Evolutionary conservation across 2,797 vertebrate genomes (phyloP).

Genomic region (Naso thynnoides): DNA sequence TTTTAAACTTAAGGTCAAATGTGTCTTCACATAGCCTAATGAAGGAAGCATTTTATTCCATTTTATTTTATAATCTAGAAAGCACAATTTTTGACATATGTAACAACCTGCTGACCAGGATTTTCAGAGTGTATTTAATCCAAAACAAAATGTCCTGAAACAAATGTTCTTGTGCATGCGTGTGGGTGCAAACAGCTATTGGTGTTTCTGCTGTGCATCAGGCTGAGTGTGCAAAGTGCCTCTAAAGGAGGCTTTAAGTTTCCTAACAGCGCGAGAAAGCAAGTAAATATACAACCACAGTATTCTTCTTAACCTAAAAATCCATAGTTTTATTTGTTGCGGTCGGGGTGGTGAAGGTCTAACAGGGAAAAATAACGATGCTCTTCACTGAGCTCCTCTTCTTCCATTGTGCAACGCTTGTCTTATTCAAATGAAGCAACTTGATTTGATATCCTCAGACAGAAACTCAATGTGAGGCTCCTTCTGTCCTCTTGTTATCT

Average conservation of each 20-base stretch:
- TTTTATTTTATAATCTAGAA: not conserved
- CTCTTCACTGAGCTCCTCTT: constrained; percentile 47
- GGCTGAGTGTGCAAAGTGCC: constrained; percentile 4
- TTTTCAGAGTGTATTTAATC: not conserved
- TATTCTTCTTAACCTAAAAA: constrained; percentile 6
- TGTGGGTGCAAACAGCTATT: constrained; percentile 6
- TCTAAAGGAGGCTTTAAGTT: constrained; percentile 8
- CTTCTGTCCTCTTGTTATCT: constrained; percentile 78
- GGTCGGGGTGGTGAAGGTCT: constrained; percentile 27
- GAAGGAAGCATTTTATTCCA: not conserved
- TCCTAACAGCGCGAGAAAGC: not conserved
- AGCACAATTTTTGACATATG: not conserved
- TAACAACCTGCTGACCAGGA: not conserved
- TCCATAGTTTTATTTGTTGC: constrained; percentile 3
- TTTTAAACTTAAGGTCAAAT: not conserved
- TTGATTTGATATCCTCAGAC: constrained; percentile 78
- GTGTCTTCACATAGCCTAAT: not conserved
- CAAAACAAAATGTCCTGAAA: constrained; percentile 1
- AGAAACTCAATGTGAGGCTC: constrained; percentile 73
- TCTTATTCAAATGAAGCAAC: constrained; percentile 72
- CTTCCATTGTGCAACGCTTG: constrained; percentile 53
- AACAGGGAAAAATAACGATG: constrained; percentile 20
- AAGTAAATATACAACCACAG: not conserved
- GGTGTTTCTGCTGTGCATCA: not conserved
- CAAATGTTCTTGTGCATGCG: constrained; percentile 14